Conservation (phyloP, 1,140 invertebrate species). For the Heliothis virescens region DNA sequence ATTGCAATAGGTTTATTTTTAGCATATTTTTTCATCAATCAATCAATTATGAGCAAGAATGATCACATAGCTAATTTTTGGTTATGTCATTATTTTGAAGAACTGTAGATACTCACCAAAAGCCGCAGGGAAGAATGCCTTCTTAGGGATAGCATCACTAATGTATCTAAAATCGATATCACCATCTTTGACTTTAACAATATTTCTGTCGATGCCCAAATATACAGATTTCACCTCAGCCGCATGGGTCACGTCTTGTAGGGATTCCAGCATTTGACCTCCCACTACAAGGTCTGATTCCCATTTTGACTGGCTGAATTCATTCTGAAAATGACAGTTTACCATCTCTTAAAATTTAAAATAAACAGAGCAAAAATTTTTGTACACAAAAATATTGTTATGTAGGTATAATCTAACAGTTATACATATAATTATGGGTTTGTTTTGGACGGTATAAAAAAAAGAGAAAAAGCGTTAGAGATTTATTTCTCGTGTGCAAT, state of each 20-base stretch:
- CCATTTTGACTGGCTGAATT: constrained; percentile 13
- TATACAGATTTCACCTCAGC: constrained; percentile 63
- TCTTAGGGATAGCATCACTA: constrained; percentile 82
- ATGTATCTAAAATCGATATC: constrained; percentile 82
- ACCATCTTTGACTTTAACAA: constrained; percentile 68
- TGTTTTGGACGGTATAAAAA: too few relatives aligned
- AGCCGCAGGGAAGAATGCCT: constrained; percentile 78
- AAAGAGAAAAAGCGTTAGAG: too few relatives aligned
- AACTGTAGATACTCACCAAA: constrained; percentile 69
- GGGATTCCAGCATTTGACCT: constrained; percentile 69
- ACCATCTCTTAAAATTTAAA: too few relatives aligned
- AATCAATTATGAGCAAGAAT: too few relatives aligned
- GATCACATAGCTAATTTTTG: background rate
- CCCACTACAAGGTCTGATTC: constrained; percentile 47
- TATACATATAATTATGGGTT: too few relatives aligned
- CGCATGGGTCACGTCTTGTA: constrained; percentile 54
- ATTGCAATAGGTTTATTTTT: too few relatives aligned
- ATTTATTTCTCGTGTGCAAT: too few relatives aligned
- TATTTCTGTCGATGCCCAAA: constrained; percentile 74
- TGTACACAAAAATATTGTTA: too few relatives aligned
- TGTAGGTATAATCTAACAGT: too few relatives aligned
- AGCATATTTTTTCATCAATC: too few relatives aligned
- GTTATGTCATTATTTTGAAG: background rate
- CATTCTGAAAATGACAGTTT: constrained; percentile 44
- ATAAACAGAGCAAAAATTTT: too few relatives aligned